phyloP scores from a whole-genome alignment of 2,113 vertebrate genomes.

The Malurus alboscapulatus region DNA sequence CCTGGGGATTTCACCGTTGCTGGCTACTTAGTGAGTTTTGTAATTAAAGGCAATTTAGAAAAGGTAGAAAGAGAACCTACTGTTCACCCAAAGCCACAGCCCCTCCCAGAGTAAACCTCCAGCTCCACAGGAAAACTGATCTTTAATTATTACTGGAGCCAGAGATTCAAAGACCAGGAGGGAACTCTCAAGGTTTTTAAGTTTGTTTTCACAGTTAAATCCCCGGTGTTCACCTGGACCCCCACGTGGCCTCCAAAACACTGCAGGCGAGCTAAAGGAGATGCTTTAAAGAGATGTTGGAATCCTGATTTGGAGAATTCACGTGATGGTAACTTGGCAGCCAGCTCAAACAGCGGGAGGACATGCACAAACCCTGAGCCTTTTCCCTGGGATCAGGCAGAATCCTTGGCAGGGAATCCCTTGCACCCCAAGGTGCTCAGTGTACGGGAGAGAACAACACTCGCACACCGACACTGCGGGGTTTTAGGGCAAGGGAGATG shows the following conservation, averaged over 20 bases:
- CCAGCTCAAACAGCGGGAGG: background rate
- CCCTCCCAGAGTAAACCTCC: background rate
- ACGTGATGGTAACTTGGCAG: background rate
- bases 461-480: background rate
- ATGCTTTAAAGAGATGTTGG: background rate
- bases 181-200: background rate
- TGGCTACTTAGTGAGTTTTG: background rate
- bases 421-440: accelerated
- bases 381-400: accelerated
- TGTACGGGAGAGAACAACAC: accelerated
- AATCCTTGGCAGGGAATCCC: background rate
- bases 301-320: background rate
- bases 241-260: accelerated
- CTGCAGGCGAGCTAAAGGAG: background rate
- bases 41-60: slow-evolving; percentile 48
- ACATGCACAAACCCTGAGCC: background rate
- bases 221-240: background rate
- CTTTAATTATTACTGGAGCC: background rate
- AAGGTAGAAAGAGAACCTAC: slow-evolving; percentile 29
- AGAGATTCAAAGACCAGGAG: background rate
- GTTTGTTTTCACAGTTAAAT: background rate
- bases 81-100: background rate
- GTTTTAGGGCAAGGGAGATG: background rate
- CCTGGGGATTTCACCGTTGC: slow-evolving; percentile 4
- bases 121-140: background rate